A percentile compares a stretch with the other conserved stretches of the same genome.
phyloP scores from a whole-genome alignment of 2,113 vertebrate species.

The Setophaga coronata region DNA sequence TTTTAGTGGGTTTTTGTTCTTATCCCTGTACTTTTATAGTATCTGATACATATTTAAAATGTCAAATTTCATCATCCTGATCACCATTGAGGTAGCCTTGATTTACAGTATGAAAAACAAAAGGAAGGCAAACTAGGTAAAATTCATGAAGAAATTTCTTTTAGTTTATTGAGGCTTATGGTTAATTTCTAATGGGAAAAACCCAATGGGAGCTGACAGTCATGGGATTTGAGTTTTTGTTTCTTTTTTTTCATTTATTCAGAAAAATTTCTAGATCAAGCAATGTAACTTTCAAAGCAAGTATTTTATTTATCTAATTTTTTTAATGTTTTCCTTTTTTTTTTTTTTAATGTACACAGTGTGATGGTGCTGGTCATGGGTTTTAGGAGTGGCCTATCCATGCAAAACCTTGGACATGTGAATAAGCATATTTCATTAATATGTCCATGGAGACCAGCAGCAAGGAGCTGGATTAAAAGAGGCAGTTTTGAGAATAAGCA shows the following conservation, averaged over 20 bases:
- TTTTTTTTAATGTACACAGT: neutral
- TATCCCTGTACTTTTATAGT: neutral
- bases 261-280: neutral
- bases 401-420: neutral
- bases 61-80: neutral
- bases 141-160: neutral
- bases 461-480: neutral
- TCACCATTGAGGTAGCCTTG: neutral
- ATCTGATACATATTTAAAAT: neutral
- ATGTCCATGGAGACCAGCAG: neutral
- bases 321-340: no score
- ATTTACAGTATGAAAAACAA: neutral
- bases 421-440: neutral
- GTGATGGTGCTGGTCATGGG: fast-evolving
- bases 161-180: neutral
- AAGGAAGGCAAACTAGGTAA: neutral
- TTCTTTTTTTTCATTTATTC: neutral
- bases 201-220: neutral
- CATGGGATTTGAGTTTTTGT: neutral
- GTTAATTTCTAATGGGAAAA: neutral
- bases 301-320: neutral
- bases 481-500: neutral
- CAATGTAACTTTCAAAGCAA: neutral
- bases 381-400: neutral
- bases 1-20: neutral